Evolutionary conservation across 2,113 vertebrate species (phyloP), one percentile per base, ranked within the genome.

Genomic region (Varanus salvator): DNA sequence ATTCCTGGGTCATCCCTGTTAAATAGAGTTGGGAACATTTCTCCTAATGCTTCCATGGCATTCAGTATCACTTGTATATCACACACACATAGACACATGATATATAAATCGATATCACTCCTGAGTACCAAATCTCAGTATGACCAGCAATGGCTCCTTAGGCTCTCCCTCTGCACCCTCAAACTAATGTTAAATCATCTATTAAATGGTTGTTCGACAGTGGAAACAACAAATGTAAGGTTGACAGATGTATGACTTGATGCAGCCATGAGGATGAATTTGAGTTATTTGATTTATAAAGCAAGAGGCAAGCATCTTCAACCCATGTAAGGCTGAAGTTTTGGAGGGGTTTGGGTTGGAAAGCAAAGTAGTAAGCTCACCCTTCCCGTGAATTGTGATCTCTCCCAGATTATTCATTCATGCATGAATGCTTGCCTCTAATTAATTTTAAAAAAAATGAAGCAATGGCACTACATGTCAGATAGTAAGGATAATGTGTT

Each of bases 1-100:
- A 48, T 54, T 60, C 91, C 66, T 34, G 11, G 54, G 84, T 71
- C 78, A 85, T 85, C 54, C 85, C 83, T 90, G 17, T 85, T 85
- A 89, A 80, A 89, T 19, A 7, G 54, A 48, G 78, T 80, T 89
- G 82, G 83, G 48, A 23, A n/a, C 52, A 17, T 89, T 76, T 85
- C 75, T 78, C 87, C 80, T 60, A 6, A 74, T 60, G 23, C 7
- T 7, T 66, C 7, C 52, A 38, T 2, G 80, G 60, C 76, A 54
- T 85, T 91, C 89, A 77, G 54, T 80, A 25, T 29, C 21, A 31
- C 85, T 4, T 44, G 80, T 82, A 48, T 44, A 44, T 44, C 38
- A 44, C 38, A 44, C 38, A 44, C 38, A 44, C 38, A 44, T 44
- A 44, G 38, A 44, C 38, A 44, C 38, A 44, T 44, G 38, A 44